Conservation (phyloP, 2,888 invertebrate genomes). For the Drosophila mayaguana region DNA sequence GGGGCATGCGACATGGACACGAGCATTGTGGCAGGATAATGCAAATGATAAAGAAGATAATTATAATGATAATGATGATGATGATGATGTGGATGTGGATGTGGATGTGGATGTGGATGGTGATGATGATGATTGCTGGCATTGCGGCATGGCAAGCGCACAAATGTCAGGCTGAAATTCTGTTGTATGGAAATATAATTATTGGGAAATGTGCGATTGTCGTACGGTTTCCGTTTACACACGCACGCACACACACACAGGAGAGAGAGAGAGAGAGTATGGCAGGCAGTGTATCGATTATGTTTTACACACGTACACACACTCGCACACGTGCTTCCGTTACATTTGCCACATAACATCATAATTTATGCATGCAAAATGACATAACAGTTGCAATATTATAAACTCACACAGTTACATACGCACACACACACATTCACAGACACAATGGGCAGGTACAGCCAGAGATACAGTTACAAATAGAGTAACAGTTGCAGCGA, state of each 20-base stretch:
- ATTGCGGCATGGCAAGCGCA: conserved; percentile 70
- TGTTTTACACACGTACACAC: conserved; percentile 31
- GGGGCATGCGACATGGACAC: conserved; percentile 33
- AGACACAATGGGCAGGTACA: background rate
- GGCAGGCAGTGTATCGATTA: conserved; percentile 53
- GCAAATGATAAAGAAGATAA: conserved; percentile 41
- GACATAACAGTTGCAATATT: conserved; percentile 67
- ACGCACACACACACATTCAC: background rate
- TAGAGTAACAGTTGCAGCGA: conserved; percentile 5
- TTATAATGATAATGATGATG: conserved; percentile 11
- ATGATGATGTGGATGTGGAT: conserved; percentile 24
- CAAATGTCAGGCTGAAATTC: conserved; percentile 75
- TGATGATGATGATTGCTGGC: conserved; percentile 36
- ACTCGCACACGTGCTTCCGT: conserved; percentile 40
- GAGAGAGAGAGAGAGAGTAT: background rate
- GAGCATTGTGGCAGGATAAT: conserved; percentile 33
- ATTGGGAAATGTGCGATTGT: conserved; percentile 83
- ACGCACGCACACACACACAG: conserved; percentile 11
- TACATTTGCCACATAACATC: conserved; percentile 66
- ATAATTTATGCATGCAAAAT: conserved; percentile 66
- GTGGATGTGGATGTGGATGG: conserved; percentile 34
- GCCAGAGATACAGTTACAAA: background rate
- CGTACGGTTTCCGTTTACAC: conserved; percentile 77
- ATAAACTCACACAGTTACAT: conserved; percentile 22
- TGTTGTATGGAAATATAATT: conserved; percentile 83